Conservation (phyloP, 2,113 vertebrate genomes). For the Muntiacus reevesi region DNA sequence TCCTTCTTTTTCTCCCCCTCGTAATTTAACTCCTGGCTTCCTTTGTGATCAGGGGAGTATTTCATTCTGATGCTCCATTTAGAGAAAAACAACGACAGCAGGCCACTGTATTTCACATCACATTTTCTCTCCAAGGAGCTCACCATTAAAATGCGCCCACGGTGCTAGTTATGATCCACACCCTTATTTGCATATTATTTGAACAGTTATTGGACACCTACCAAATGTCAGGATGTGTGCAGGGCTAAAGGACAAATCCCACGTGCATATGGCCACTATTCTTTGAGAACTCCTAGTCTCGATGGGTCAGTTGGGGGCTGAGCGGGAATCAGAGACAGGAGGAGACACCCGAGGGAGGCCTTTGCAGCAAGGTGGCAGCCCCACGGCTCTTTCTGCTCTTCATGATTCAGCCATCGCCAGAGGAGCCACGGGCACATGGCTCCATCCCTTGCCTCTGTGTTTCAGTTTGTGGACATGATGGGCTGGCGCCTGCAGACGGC, state of each 20-base stretch:
- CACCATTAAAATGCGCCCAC: not conserved
- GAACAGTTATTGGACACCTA: not conserved
- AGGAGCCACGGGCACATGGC: not conserved
- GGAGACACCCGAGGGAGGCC: not conserved
- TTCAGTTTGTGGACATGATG: slow-evolving; percentile 91
- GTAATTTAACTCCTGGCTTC: not conserved
- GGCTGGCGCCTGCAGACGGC: slow-evolving; percentile 87
- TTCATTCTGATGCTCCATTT: not conserved
- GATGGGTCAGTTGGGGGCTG: rapidly evolving
- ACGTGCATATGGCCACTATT: not conserved
- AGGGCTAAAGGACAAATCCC: not conserved
- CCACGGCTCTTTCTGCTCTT: rapidly evolving
- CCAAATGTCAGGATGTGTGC: not conserved
- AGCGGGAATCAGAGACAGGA: not conserved
- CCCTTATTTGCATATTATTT: not conserved
- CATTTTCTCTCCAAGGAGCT: not conserved
- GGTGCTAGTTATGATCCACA: not conserved
- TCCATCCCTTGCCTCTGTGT: not conserved
- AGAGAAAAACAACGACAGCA: not conserved
- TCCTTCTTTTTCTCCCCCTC: not conserved
- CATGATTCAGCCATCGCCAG: not conserved
- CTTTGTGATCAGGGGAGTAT: not conserved
- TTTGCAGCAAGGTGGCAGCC: not conserved
- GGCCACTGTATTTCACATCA: not conserved
- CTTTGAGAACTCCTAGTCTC: not conserved